These are phyloP conservation scores for Leptothorax acervorum DNA, from an alignment of 2,888 invertebrate genomes.

Conservation along the genomic window DNA sequence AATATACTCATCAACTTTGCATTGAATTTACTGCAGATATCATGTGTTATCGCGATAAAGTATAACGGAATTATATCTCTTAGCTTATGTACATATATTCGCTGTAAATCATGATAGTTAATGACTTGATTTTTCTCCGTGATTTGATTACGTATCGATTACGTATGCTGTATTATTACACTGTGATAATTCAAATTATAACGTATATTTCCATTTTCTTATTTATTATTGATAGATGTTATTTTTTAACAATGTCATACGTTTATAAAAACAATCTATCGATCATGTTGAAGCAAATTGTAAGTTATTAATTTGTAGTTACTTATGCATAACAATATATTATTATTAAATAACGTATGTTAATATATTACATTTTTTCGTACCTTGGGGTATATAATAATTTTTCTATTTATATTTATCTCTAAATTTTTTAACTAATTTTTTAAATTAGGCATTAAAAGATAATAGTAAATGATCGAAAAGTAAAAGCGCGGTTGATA, in stretches of 20 bases:
- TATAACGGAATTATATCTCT: slow-evolving; percentile 1
- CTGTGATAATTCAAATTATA: background rate
- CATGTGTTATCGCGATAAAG: background rate
- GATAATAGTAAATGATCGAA: background rate
- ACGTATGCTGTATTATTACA: background rate
- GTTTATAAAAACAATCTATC: background rate
- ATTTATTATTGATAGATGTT: slow-evolving; percentile 1
- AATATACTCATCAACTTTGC: slow-evolving; percentile 6
- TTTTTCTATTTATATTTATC: background rate
- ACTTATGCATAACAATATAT: background rate
- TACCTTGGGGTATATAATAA: background rate
- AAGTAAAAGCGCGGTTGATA: slow-evolving; percentile 16
- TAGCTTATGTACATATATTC: background rate
- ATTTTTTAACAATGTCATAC: background rate
- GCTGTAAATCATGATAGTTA: background rate
- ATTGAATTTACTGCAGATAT: background rate
- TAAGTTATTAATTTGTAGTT: background rate
- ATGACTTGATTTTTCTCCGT: background rate
- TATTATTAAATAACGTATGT: too few relatives aligned
- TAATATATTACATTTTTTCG: background rate
- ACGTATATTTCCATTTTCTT: background rate
- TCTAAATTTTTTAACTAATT: background rate
- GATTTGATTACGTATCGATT: background rate
- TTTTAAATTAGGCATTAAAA: background rate
- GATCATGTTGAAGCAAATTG: background rate